Base-by-base conservation (phyloP, 2,113 vertebrate genomes). In the Dascyllus trimaculatus region DNA sequence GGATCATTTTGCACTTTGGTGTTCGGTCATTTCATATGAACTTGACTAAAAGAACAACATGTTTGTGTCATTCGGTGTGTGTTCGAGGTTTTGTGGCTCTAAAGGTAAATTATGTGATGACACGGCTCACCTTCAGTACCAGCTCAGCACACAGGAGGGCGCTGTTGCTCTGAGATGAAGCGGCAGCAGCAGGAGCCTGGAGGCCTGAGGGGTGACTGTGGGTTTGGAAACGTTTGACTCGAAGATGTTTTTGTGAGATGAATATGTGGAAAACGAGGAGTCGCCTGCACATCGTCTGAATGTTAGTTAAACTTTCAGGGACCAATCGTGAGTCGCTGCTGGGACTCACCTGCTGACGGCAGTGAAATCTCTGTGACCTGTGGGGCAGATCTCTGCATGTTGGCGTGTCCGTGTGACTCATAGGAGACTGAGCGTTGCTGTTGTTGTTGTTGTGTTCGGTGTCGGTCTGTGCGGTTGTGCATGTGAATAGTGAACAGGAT, bases 41-140 rank as follows among this genome's bases (percentile, higher is more conserved):
- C 57, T 45, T 46, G 46, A 60, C 4, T 9, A 22, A 40, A 58
- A 25, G 22, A 24, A n/a, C 15, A 3, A 0, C 1, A 11, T n/a
- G 22, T 68, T 72, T 38, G 66, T 64, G 68, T 52, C 2, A 25
- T 67, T 25, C 1, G 2, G 26, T 14, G 15, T 66, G 77, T 40
- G 29, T 67, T 43, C 43, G 60, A 8, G 45, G 35, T 73, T 70
- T 56, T 49, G 29, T 51, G 52, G 38, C 43, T 61, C 58, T 72
- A 57, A 78, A 72, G 45, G 75, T 56, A 57, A 81, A 38, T 87
- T 81, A 81, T 84, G 71, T 90, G 86, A 92, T 21, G 74, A 61
- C 52, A 62, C 62, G 8, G 61, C 80, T 89, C 73, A 86, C 76
- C 78, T 84, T 78, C 88, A 91, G 85, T 91, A 82, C 64, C 81